Evolutionary conservation across 2,113 vertebrate species (phyloP).

Genomic region (Podiceps cristatus): DNA sequence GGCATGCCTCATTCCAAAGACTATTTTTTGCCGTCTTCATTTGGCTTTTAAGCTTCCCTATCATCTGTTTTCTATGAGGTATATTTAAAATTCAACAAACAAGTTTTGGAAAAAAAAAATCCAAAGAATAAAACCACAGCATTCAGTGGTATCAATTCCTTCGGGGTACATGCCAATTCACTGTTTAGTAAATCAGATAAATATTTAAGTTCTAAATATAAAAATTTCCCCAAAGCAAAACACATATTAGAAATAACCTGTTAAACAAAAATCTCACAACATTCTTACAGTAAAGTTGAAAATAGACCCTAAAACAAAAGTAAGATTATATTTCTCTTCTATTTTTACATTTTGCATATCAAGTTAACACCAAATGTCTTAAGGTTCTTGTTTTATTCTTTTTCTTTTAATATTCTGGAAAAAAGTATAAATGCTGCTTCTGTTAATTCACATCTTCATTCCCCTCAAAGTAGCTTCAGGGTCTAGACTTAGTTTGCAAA

Average conservation of each 20-base stretch:
- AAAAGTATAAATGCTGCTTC: background rate
- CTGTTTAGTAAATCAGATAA: background rate
- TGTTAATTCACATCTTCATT: conserved; percentile 30
- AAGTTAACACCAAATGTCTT: background rate
- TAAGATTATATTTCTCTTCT: background rate
- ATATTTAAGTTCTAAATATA: background rate
- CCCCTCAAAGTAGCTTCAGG: background rate
- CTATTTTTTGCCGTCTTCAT: background rate
- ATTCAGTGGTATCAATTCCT: background rate
- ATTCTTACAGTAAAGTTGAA: background rate
- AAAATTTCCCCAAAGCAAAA: background rate
- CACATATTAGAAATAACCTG: background rate
- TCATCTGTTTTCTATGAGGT: background rate
- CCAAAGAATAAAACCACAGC: background rate
- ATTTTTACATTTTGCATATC: background rate
- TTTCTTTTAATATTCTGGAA: background rate
- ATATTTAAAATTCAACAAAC: background rate
- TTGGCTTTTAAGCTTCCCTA: background rate
- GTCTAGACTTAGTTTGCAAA: background rate
- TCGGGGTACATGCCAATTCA: background rate
- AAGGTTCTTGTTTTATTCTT: background rate
- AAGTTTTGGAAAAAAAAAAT: background rate
- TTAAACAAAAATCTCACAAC: background rate
- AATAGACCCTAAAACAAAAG: background rate
- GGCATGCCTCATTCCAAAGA: background rate